Conservation (phyloP, 2,888 invertebrate species). For the Orthosia cruda region DNA sequence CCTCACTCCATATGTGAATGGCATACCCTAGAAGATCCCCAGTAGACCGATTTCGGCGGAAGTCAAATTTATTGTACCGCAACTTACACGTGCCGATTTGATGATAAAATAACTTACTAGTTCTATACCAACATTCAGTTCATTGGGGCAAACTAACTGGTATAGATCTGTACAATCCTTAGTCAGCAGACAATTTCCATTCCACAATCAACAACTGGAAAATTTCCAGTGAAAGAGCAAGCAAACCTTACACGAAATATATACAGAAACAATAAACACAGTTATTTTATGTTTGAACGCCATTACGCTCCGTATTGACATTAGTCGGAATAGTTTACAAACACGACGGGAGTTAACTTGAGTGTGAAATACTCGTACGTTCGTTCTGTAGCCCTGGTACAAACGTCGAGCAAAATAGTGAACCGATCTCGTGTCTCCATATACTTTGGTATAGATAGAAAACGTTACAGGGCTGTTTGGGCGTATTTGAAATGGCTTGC, state of each 20-base stretch:
- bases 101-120: no score
- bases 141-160: neutral
- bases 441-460: neutral
- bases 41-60: no score
- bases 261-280: slow-evolving; percentile 68
- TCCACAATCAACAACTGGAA: slow-evolving; percentile 54
- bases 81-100: no score
- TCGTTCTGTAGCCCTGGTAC: slow-evolving; percentile 7
- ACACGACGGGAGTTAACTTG: slow-evolving; percentile 50
- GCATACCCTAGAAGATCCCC: no score
- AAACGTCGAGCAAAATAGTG: slow-evolving; percentile 6
- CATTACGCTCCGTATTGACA: slow-evolving; percentile 72
- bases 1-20: no score
- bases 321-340: slow-evolving; percentile 69
- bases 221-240: slow-evolving; percentile 59
- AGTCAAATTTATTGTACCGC: no score
- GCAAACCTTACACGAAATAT: slow-evolving; percentile 51
- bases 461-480: neutral
- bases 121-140: neutral
- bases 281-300: slow-evolving; percentile 72
- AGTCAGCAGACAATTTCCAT: slow-evolving; percentile 48
- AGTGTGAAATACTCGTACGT: no score
- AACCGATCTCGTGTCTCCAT: neutral
- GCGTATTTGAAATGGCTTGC: neutral
- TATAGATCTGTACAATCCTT: slow-evolving; percentile 19